Evolutionary conservation across 2,113 vertebrate genomes (phyloP), one percentile per base, ranked within the genome.

Genomic region (Perca schrenkii): DNA sequence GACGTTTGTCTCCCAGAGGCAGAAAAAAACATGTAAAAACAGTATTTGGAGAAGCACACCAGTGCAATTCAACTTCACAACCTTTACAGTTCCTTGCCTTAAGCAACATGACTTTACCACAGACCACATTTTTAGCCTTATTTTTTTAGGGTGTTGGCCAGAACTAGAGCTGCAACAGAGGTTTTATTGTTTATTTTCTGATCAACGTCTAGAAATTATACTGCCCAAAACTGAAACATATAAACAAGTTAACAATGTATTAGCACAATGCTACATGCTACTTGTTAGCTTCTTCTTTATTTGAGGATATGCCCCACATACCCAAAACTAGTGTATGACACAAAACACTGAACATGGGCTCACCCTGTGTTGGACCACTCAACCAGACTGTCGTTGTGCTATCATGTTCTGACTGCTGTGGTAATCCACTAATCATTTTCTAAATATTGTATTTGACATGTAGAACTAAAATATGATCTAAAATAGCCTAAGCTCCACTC

Each of bases 11-110:
- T 53, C 25, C 63, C 15, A 17, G 53, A 84, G 70, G 54, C 65
- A 3, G 22, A 17, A 66, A 15, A 19, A 31, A 72, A n/a, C 19
- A 56, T n/a, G 3, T 8, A n/a, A 63, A 62, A n/a, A 46, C 50
- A 58, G 43, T 11, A 62, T 64, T 81, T 54, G 46, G 15, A 53
- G 47, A 16, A 85, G 68, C 3, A 60, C 13, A 52, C 16, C 19
- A 15, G 6, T 12, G 40, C 12, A 74, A 13, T 13, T 28, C 16
- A 58, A 56, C 79, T 47, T 79, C 31, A 46, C 14, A 53, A 52
- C 36, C 21, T 60, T 60, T 49, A 67, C 28, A 56, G 54, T 21
- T 65, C 8, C 34, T 43, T 79, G n/a, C n/a, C 19, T 60, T 15
- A 68, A 62, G n/a, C 53, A 74, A 25, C 50, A 68, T 50, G 40